Conservation (phyloP, 2,113 vertebrate species). For the Gnathonemus echidnorhynchus region DNA sequence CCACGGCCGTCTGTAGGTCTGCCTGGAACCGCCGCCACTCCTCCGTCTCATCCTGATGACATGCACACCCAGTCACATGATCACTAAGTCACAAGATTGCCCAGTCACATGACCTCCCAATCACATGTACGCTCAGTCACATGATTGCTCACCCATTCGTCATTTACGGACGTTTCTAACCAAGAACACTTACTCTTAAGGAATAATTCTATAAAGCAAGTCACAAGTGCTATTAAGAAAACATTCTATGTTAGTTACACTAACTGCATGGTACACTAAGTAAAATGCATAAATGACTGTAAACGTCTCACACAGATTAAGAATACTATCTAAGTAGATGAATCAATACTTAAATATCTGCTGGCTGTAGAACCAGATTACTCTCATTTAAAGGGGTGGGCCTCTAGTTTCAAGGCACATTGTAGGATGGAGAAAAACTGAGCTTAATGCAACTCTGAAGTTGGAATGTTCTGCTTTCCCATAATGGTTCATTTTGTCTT, state of each 20-base stretch:
- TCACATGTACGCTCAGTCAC: background rate
- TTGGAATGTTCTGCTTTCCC: background rate
- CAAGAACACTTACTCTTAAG: background rate
- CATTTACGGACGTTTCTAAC: background rate
- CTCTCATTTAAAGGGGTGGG: background rate
- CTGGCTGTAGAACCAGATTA: background rate
- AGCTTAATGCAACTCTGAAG: background rate
- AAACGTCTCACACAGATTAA: background rate
- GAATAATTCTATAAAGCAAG: background rate
- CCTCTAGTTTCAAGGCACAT: background rate
- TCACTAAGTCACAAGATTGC: background rate
- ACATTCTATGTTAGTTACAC: background rate
- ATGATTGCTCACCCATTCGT: background rate
- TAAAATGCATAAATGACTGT: background rate
- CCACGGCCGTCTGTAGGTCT: slow-evolving; percentile 93
- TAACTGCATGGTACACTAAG: background rate
- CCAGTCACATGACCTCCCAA: background rate
- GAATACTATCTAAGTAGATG: background rate
- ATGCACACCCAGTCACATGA: background rate
- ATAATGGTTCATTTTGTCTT: background rate
- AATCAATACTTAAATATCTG: background rate
- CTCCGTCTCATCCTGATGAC: slow-evolving; percentile 79
- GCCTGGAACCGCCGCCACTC: slow-evolving; percentile 95
- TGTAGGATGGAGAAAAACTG: background rate
- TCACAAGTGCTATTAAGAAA: background rate